Evolutionary conservation across 1,140 invertebrate species (phyloP), one percentile per base, ranked within the genome.

Genomic region (Muscidifurax raptorellus): DNA sequence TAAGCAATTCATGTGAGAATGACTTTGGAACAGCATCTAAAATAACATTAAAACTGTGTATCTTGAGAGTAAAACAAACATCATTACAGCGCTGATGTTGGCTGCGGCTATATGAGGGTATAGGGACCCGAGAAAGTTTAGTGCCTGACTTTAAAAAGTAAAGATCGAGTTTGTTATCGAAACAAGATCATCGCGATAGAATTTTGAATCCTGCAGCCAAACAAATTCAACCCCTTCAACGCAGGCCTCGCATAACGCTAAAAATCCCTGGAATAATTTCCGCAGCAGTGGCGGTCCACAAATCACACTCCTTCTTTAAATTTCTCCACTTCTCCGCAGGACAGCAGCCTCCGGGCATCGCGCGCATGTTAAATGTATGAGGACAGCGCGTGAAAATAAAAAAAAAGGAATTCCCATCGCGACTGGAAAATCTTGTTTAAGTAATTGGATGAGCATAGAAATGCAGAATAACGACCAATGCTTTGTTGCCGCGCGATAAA

Each of bases 401-500:
- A 76, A 76, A 27, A 76, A n/a, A n/a, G n/a, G n/a, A n/a, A 27
- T 77, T 15, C 18, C 47, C 44, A 64, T 30, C 28, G 52, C n/a
- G 28, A 64, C 77, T 44, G 6, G 66, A 71, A 80, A 80, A 86
- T 86, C 66, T 71, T 69, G 28, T 77, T 69, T 28, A 44, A 82
- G 52, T 82, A 59, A 82, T 83, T 77, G 83, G 44, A 25, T 64
- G 84, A 64, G 18, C 78, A 86, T 85, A 88, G 87, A 86, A 87
- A 82, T 67, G 78, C 59, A 81, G 82, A 86, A 87, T 89, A 90
- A 91, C 87, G 88, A 88, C 87, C 86, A 86, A 87, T 88, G 85
- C 82, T 85, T 80, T 83, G 85, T 85, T 77, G 85, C 67, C 30
- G 66, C 79, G 85, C 59, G 82, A 91, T 90, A 88, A 91, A 92